phyloP scores from a whole-genome alignment of 2,888 invertebrate species.

The Ypsolopha scabrella region DNA sequence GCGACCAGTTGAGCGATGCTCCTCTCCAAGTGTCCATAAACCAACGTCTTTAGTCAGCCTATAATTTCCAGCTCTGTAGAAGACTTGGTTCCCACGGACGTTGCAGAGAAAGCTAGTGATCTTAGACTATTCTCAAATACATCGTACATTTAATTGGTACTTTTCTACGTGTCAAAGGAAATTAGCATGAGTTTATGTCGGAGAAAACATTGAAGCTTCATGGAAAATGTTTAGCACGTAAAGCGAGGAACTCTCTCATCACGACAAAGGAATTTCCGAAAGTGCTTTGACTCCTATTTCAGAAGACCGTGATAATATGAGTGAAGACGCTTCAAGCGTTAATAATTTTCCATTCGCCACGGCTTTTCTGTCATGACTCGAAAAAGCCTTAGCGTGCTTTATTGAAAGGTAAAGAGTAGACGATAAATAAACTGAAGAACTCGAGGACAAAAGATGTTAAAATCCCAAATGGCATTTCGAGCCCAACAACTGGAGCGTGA shows the following conservation, averaged over 20 bases:
- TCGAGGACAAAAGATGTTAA: conserved; percentile 17
- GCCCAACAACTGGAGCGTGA: conserved; percentile 26
- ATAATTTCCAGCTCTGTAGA: conserved; percentile 12
- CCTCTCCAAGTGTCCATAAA: conserved; percentile 12
- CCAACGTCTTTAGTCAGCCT: conserved; percentile 8
- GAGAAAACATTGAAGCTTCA: neutral
- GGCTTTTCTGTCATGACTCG: conserved; percentile 3
- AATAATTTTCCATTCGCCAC: conserved; percentile 24
- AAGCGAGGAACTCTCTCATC: conserved; percentile 6
- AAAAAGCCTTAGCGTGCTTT: neutral
- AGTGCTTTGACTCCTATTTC: conserved; percentile 9
- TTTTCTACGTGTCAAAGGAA: neutral
- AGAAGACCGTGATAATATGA: conserved; percentile 14
- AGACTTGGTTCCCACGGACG: conserved; percentile 10
- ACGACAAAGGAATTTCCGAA: conserved; percentile 12
- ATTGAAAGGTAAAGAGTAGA: conserved; percentile 7
- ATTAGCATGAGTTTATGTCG: neutral
- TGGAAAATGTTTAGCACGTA: neutral
- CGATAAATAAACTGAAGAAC: conserved; percentile 5
- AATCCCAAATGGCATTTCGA: conserved; percentile 21
- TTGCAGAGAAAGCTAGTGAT: conserved; percentile 1
- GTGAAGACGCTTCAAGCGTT: conserved; percentile 14
- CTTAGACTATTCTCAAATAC: neutral
- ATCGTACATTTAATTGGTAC: neutral
- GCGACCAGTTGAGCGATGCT: conserved; percentile 4